Percentiles rank a stretch among this genome's conserved stretches.
phyloP scores from a whole-genome alignment of 2,888 invertebrate genomes.

The Azorinus chamasolen region DNA sequence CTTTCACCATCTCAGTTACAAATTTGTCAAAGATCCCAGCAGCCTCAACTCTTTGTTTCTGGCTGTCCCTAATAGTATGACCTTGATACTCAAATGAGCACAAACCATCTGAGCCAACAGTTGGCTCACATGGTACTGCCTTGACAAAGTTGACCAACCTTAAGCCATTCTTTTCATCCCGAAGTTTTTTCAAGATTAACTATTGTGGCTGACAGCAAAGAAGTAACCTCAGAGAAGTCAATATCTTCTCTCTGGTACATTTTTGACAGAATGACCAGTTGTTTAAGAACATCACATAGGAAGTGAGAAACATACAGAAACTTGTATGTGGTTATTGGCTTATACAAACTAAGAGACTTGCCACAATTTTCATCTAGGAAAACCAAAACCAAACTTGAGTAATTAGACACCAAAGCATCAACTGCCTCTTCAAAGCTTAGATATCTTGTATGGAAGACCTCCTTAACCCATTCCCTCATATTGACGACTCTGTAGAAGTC shows the following conservation, averaged over 20 bases:
- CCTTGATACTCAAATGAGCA: constrained; percentile 28
- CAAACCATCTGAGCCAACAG: constrained; percentile 4
- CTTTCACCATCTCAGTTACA: constrained; percentile 11
- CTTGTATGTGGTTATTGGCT: constrained; percentile 51
- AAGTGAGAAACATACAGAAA: constrained; percentile 57
- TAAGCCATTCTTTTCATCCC: not conserved
- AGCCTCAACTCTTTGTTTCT: constrained; percentile 33
- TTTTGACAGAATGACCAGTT: constrained; percentile 53
- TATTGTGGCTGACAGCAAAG: not conserved
- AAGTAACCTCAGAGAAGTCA: constrained; percentile 49
- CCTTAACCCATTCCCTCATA: too few relatives aligned
- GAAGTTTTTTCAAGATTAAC: not conserved
- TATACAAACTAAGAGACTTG: constrained; percentile 29
- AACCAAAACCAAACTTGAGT: constrained; percentile 19
- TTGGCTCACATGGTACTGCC: too few relatives aligned
- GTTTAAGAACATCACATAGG: constrained; percentile 54
- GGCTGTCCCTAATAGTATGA: constrained; percentile 38
- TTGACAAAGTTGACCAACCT: too few relatives aligned
- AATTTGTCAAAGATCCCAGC: constrained; percentile 17
- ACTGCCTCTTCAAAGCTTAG: constrained; percentile 40
- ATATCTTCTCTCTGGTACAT: constrained; percentile 47
- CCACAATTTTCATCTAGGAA: constrained; percentile 31
- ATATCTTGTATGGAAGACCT: constrained; percentile 33
- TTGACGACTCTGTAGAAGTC: too few relatives aligned
- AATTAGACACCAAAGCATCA: constrained; percentile 25